Conservation (phyloP, 1,140 invertebrate genomes). For the Leptoteleia sp. region DNA sequence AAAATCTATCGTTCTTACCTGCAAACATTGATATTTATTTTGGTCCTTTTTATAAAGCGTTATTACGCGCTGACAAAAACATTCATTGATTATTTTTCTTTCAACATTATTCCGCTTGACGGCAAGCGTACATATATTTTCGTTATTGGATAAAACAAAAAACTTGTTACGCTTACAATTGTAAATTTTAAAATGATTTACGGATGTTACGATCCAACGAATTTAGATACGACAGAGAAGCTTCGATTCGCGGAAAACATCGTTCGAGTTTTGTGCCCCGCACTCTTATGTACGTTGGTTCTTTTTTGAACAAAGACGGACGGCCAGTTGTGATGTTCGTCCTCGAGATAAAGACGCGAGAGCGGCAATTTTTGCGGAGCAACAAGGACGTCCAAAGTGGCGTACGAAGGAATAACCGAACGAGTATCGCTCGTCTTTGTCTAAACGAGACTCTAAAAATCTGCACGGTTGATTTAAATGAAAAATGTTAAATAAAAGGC, state of each 20-base stretch:
- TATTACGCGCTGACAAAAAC: neutral
- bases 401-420: too few species aligned
- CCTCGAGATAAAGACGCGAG: neutral
- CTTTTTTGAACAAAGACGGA: neutral
- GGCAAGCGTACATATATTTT: neutral
- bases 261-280: conserved; percentile 1
- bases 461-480: too few species aligned
- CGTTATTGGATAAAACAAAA: neutral
- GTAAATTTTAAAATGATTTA: conserved; percentile 22
- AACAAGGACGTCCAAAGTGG: neutral
- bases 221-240: conserved; percentile 6
- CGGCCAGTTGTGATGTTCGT: neutral
- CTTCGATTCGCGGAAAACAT: conserved; percentile 4
- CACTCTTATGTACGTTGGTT: too few species aligned
- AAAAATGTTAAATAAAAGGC: too few species aligned
- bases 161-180: conserved; percentile 4
- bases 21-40: conserved; percentile 2
- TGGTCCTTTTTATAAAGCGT: conserved; percentile 1
- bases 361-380: neutral
- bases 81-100: conserved; percentile 2
- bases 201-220: conserved; percentile 17
- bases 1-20: conserved; percentile 9
- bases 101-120: neutral
- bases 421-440: too few species aligned
- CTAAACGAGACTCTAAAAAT: too few species aligned